These are phyloP conservation scores for Clitarchus hookeri DNA, from an alignment of 2,888 invertebrate genomes.

Conservation along the genomic window DNA sequence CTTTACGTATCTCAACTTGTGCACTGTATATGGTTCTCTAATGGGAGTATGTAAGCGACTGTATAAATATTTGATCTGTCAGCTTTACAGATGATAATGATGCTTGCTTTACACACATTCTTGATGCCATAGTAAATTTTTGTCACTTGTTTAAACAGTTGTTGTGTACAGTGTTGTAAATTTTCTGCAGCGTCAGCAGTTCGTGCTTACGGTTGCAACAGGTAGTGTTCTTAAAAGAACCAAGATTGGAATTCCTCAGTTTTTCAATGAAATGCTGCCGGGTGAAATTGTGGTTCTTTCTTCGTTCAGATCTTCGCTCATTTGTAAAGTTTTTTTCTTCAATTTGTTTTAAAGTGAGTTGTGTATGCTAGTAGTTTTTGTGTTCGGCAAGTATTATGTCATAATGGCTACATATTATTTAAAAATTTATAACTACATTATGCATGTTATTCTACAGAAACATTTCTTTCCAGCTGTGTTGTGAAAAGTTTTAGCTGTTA, in stretches of 20 bases:
- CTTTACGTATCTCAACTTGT: too few relatives aligned
- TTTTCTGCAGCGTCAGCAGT: not conserved
- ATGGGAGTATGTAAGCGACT: not conserved
- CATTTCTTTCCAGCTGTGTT: too few relatives aligned
- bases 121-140: not conserved
- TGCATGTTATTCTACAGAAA: not conserved
- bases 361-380: too few relatives aligned
- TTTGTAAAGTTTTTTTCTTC: too few relatives aligned
- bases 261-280: not conserved
- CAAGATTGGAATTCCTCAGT: not conserved
- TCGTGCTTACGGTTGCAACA: not conserved
- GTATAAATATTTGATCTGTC: not conserved
- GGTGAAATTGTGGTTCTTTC: not conserved
- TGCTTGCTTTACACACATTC: not conserved
- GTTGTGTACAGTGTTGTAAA: constrained; percentile 8
- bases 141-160: not conserved
- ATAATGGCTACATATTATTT: not conserved
- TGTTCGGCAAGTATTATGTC: not conserved
- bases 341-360: not conserved
- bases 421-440: not conserved
- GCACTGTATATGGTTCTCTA: not conserved
- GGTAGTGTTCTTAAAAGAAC: not conserved
- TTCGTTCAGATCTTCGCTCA: too few relatives aligned
- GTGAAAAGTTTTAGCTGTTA: not conserved
- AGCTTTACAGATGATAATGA: not conserved